Percentiles rank a stretch among this genome's conserved stretches.
Conservation (phyloP, 2,113 vertebrate species). For the Dendropsophus ebraccatus region DNA sequence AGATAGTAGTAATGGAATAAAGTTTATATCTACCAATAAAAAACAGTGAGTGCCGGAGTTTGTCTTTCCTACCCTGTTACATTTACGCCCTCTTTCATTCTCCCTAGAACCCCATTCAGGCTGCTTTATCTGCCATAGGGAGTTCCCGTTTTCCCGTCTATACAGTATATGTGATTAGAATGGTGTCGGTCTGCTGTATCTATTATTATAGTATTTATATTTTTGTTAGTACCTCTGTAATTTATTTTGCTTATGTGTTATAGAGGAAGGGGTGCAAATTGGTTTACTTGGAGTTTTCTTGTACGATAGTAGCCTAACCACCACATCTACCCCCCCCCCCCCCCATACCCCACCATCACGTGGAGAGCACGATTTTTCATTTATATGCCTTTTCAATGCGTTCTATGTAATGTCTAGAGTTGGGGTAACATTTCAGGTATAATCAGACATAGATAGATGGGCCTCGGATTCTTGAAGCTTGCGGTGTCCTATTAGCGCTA, state of each 20-base stretch:
- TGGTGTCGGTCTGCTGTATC: too few relatives aligned
- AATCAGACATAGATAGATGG: not conserved
- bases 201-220: constrained; percentile 8
- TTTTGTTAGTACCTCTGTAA: not conserved
- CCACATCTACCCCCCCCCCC: not conserved
- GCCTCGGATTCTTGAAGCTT: not conserved
- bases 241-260: not conserved
- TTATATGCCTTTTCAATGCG: not conserved
- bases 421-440: constrained; percentile 32
- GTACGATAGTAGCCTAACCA: not conserved
- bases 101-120: too few relatives aligned
- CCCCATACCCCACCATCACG: too few relatives aligned
- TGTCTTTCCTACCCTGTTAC: too few relatives aligned
- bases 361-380: not conserved
- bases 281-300: not conserved
- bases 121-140: too few relatives aligned
- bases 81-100: too few relatives aligned
- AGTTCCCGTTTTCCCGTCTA: too few relatives aligned
- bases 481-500: constrained; percentile 31
- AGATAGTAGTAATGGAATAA: too few relatives aligned
- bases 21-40: too few relatives aligned
- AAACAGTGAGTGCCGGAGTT: too few relatives aligned
- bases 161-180: too few relatives aligned
- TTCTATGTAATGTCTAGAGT: not conserved
- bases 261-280: not conserved